These are phyloP conservation scores for Scaptomyza montana DNA, from an alignment of 1,140 invertebrate genomes.

Conservation along the genomic window DNA sequence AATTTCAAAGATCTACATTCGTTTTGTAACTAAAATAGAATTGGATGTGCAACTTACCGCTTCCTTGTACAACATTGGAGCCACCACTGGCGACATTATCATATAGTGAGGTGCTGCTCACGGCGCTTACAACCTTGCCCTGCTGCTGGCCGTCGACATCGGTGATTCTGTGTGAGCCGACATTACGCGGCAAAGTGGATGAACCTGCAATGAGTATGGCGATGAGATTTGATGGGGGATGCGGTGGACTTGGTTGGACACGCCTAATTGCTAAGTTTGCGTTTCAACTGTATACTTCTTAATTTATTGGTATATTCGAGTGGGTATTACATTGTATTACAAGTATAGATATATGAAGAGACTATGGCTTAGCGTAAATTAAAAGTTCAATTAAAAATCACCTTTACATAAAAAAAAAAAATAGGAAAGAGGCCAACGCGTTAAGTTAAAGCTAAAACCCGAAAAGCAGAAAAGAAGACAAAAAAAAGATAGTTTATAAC, in stretches of 20 bases:
- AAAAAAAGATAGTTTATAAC: not conserved
- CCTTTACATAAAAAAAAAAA: not conserved
- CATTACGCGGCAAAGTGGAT: conserved; percentile 92
- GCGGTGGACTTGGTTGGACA: conserved; percentile 59
- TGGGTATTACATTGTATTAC: conserved; percentile 10
- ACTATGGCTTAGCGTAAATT: conserved; percentile 5
- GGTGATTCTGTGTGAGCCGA: conserved; percentile 88
- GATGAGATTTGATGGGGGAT: conserved; percentile 82
- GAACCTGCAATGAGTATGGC: conserved; percentile 87
- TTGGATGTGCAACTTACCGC: conserved; percentile 42
- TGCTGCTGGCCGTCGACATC: conserved; percentile 84
- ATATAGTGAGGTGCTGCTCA: conserved; percentile 94
- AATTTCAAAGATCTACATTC: too few relatives aligned
- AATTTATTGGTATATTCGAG: conserved; percentile 12
- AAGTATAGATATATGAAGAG: not conserved
- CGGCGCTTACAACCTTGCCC: conserved; percentile 90
- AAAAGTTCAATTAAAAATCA: conserved; percentile 8
- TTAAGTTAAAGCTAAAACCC: conserved; percentile 1
- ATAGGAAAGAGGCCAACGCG: conserved; percentile 1
- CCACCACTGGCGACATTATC: conserved; percentile 90
- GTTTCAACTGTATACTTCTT: conserved; percentile 16
- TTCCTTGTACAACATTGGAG: conserved; percentile 49
- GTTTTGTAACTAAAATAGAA: too few relatives aligned
- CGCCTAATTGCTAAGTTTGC: conserved; percentile 43
- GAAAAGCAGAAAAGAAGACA: conserved; percentile 8